A percentile compares a stretch with the other conserved stretches of the same genome.
These are phyloP conservation scores for Temnothorax unifasciatus DNA, from an alignment of 2,888 invertebrate genomes.

Conservation along the genomic window DNA sequence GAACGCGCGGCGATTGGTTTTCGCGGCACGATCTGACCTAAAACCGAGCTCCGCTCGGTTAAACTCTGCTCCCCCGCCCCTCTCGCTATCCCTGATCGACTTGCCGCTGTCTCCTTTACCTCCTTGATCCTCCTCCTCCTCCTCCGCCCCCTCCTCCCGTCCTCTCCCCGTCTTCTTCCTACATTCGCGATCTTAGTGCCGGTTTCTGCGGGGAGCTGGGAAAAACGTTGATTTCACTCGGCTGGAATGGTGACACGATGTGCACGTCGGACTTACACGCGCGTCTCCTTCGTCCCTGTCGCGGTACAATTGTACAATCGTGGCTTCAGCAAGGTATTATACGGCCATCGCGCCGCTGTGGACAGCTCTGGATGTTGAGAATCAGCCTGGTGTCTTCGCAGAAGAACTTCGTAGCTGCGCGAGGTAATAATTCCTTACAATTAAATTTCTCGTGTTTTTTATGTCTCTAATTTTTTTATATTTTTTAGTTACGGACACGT, in stretches of 20 bases:
- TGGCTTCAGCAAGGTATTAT: conserved; percentile 61
- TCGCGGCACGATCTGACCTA: conserved; percentile 85
- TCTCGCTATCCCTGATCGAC: conserved; percentile 59
- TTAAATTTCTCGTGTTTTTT: neutral
- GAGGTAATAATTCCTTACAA: neutral
- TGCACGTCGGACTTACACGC: conserved; percentile 74
- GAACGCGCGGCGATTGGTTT: conserved; percentile 82
- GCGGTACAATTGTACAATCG: conserved; percentile 69
- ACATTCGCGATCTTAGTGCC: conserved; percentile 60
- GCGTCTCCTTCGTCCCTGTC: conserved; percentile 58
- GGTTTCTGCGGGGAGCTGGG: conserved; percentile 76
- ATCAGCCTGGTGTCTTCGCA: neutral
- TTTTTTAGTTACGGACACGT: neutral
- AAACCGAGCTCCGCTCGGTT: conserved; percentile 80
- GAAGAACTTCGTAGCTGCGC: neutral
- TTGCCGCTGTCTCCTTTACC: conserved; percentile 69
- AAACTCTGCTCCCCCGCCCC: conserved; percentile 68
- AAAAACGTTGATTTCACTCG: conserved; percentile 85
- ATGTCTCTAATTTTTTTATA: conserved; percentile 4
- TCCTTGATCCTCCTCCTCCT: conserved; percentile 51
- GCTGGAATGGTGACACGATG: conserved; percentile 83
- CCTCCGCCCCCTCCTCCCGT: conserved; percentile 43
- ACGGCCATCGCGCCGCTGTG: conserved; percentile 61
- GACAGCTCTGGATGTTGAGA: conserved; percentile 44
- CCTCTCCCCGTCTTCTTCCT: conserved; percentile 54